These are phyloP conservation scores for Steinernema hermaphroditum DNA, from an alignment of 2,888 invertebrate species.

Conservation along the genomic window DNA sequence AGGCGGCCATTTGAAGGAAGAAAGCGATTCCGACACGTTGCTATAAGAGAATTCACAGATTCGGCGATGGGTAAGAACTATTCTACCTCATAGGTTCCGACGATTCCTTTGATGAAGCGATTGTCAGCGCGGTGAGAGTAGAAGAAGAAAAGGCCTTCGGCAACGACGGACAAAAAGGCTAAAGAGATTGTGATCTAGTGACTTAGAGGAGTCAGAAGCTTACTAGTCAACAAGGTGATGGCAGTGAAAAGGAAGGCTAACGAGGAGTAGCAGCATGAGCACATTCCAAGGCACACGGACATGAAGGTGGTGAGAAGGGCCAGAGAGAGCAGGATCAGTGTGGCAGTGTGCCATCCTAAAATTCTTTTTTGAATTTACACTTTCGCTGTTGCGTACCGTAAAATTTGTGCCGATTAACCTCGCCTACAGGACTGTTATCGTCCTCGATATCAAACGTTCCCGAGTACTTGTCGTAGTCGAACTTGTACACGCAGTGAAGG, in stretches of 20 bases:
- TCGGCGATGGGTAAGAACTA: not conserved
- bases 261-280: constrained; percentile 62
- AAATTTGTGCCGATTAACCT: constrained; percentile 65
- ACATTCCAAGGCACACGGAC: constrained; percentile 58
- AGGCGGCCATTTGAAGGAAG: constrained; percentile 65
- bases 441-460: constrained; percentile 65
- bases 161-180: constrained; percentile 64
- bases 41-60: constrained; percentile 42
- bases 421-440: constrained; percentile 65
- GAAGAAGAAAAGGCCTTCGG: constrained; percentile 65
- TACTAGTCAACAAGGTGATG: constrained; percentile 60
- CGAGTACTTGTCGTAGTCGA: constrained; percentile 66
- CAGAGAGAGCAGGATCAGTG: constrained; percentile 59
- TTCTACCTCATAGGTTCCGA: constrained; percentile 64
- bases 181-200: constrained; percentile 25
- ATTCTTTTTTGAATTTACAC: not conserved
- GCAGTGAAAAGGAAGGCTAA: constrained; percentile 61
- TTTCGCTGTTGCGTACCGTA: constrained; percentile 49
- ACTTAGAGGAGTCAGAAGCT: constrained; percentile 30
- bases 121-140: constrained; percentile 65
- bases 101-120: constrained; percentile 66
- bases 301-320: constrained; percentile 58
- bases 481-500: constrained; percentile 65
- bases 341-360: constrained; percentile 64
- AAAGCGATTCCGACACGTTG: constrained; percentile 65